phyloP scores from a whole-genome alignment of 2,113 vertebrate genomes.

The Corynorhinus townsendii region DNA sequence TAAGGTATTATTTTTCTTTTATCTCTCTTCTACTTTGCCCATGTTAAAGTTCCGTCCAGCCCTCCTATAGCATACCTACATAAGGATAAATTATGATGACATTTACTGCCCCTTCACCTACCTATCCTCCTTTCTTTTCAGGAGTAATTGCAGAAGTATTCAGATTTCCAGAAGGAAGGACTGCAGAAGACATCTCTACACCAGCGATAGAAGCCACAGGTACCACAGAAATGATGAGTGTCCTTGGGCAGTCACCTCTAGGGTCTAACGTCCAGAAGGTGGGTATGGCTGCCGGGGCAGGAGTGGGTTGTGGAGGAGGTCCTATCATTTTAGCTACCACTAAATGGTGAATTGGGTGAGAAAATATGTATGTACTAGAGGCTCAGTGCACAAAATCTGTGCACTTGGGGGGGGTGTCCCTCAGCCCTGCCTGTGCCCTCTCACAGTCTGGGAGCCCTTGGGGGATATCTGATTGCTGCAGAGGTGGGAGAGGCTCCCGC shows the following conservation, averaged over 20 bases:
- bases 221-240: background rate
- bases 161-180: constrained; percentile 38
- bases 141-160: constrained; percentile 32
- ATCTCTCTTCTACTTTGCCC: background rate
- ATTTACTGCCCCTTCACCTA: background rate
- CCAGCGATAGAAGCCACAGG: constrained; percentile 29
- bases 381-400: too few relatives aligned
- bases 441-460: too few relatives aligned
- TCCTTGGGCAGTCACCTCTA: background rate
- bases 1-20: constrained; percentile 35
- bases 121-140: constrained; percentile 44
- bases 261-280: constrained; percentile 46
- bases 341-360: constrained; percentile 18
- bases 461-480: too few relatives aligned
- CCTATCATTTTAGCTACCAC: background rate
- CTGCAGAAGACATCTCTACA: background rate
- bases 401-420: too few relatives aligned
- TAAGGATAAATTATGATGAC: background rate
- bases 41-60: background rate
- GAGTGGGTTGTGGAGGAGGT: background rate
- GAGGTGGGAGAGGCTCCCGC: too few relatives aligned
- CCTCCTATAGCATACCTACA: background rate
- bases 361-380: background rate
- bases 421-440: too few relatives aligned
- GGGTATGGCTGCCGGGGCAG: constrained; percentile 21